Base-by-base conservation (phyloP, 64 coral and sea anemone species). In the Porites australiensis region DNA sequence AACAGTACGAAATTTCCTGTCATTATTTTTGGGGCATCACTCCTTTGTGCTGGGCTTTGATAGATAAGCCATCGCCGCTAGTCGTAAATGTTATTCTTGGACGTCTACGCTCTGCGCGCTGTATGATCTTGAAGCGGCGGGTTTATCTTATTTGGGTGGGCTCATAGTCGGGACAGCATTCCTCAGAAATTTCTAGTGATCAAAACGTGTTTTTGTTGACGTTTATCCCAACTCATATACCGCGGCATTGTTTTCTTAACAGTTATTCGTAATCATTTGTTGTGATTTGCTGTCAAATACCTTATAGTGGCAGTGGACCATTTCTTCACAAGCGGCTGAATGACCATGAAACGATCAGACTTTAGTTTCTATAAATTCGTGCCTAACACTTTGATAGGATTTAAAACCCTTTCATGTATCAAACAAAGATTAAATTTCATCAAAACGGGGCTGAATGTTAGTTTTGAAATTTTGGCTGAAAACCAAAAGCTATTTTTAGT, bases 191-290 rank as follows among this genome's bases (percentile, higher is more conserved):
- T 12, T 51, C 62, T 63, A 63, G 81, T 51, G 49, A 84, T 2
- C 43, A 14, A 0, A 7, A 15, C 15, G 44, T 60, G 14, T 20
- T 65, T 82, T 58, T 44, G 79, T 65, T 61, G 14, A 8, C 13
- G 43, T 22, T 61, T 48, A 19, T 63, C 79, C 27, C 60, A 14
- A 49, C 58, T 50, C 64, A 64, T 18, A 82, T 82, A 46, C 79
- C 79, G 58, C 4, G 43, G 9, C 79, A 82, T 64, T 82, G 79
- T 82, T 82, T 82, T 49, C 79, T 46, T 82, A 46, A 44, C 59
- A 82, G 44, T 61, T 62, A 49, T 65, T 45, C 48, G 43, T 47
- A 49, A 82, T 60, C 43, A 48, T 49, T 60, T 80, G 77, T 23
- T 78, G 75, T 78, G 21, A 78, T 78, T 78, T 78, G 6, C 9